Conservation (phyloP, 2,113 vertebrate genomes). For the Cyprinodon brontotheroides region DNA sequence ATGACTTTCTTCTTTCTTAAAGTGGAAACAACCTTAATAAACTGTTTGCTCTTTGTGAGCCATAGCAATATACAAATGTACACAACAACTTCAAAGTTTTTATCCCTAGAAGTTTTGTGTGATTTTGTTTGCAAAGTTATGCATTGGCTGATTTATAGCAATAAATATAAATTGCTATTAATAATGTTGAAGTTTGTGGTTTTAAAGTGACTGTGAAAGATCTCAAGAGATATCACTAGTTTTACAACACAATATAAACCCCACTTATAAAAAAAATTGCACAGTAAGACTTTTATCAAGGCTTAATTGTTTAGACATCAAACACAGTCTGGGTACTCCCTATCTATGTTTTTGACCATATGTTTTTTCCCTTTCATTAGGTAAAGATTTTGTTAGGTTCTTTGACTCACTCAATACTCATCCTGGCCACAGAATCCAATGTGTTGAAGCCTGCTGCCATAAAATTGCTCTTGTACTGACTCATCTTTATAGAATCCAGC, state of each 20-base stretch:
- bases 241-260: neutral
- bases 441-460: constrained; percentile 92
- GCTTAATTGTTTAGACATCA: neutral
- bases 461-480: constrained; percentile 96
- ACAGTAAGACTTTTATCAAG: neutral
- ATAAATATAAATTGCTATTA: too few species aligned
- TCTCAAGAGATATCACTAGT: neutral
- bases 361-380: constrained; percentile 14
- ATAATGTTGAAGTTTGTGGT: neutral
- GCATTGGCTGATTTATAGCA: neutral
- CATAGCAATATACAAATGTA: too few species aligned
- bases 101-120: neutral
- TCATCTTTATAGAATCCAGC: constrained; percentile 98
- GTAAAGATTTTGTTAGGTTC: constrained; percentile 7
- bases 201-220: neutral
- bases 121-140: neutral
- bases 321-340: neutral
- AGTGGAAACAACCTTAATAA: neutral
- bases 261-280: neutral
- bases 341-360: neutral
- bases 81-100: too few species aligned
- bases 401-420: constrained; percentile 94
- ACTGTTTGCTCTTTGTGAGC: neutral
- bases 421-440: constrained; percentile 92
- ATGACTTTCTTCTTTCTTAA: too few species aligned